Conservation (phyloP, 1,140 invertebrate species). For the Asbolus verrucosus region DNA sequence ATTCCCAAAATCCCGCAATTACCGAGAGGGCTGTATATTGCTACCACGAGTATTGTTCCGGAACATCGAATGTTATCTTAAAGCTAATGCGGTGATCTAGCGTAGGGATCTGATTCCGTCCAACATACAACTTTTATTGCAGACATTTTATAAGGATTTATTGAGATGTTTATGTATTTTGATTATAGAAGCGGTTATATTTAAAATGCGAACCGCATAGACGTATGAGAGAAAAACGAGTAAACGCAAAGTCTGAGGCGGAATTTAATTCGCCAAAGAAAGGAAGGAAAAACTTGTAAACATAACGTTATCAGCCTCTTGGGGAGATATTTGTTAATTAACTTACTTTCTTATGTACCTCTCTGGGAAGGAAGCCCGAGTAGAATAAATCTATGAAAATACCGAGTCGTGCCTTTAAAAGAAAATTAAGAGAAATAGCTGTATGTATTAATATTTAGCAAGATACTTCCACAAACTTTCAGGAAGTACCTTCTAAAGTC, state of each 20-base stretch:
- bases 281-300: constrained; percentile 16
- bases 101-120: not conserved
- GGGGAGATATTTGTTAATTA: constrained; percentile 34
- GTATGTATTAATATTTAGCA: too few relatives aligned
- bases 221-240: too few relatives aligned
- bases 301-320: constrained; percentile 24
- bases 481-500: too few relatives aligned
- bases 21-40: constrained; percentile 9
- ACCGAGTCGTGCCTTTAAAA: constrained; percentile 8
- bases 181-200: not conserved
- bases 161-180: constrained; percentile 33
- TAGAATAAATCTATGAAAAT: constrained; percentile 8
- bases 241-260: not conserved
- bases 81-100: not conserved
- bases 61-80: constrained; percentile 11
- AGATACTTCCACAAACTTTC: too few relatives aligned
- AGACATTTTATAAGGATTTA: constrained; percentile 22
- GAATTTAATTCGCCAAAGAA: not conserved
- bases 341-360: constrained; percentile 20
- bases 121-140: too few relatives aligned
- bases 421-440: constrained; percentile 18
- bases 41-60: constrained; percentile 24
- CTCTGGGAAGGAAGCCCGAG: not conserved
- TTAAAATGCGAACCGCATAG: not conserved
- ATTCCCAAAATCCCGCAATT: constrained; percentile 16